A percentile compares a stretch with the other conserved stretches of the same genome.
phyloP scores from a whole-genome alignment of 2,888 invertebrate genomes.

The Erynnis tages region DNA sequence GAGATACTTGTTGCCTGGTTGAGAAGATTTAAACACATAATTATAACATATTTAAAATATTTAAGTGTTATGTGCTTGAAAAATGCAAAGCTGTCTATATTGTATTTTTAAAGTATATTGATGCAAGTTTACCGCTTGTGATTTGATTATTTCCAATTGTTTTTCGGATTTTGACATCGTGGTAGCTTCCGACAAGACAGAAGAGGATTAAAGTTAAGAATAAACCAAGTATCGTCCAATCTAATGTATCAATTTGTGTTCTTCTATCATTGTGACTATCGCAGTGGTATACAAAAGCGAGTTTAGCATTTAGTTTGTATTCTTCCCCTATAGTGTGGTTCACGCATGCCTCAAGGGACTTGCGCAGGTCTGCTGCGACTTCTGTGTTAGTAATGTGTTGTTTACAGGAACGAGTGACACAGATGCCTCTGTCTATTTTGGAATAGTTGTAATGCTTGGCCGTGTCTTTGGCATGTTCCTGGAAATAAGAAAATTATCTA shows the following conservation, averaged over 20 bases:
- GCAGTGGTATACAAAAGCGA: neutral
- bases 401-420: neutral
- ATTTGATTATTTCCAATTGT: neutral
- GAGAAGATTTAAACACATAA: neutral
- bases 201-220: neutral
- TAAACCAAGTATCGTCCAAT: neutral
- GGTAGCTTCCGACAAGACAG: neutral
- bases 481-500: neutral
- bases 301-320: neutral
- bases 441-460: slow-evolving; percentile 2
- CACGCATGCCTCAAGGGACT: neutral
- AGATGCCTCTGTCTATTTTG: neutral
- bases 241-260: neutral
- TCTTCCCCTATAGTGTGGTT: neutral
- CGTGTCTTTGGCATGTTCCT: neutral
- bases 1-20: neutral
- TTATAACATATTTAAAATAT: neutral
- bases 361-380: neutral
- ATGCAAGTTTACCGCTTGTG: neutral
- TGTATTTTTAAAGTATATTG: too few relatives aligned
- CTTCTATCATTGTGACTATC: neutral
- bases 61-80: neutral
- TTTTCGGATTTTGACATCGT: neutral
- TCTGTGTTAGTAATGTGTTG: neutral
- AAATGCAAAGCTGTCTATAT: too few relatives aligned